Evolutionary conservation across 2,797 vertebrate species (phyloP).

Genomic region (Alca torda): DNA sequence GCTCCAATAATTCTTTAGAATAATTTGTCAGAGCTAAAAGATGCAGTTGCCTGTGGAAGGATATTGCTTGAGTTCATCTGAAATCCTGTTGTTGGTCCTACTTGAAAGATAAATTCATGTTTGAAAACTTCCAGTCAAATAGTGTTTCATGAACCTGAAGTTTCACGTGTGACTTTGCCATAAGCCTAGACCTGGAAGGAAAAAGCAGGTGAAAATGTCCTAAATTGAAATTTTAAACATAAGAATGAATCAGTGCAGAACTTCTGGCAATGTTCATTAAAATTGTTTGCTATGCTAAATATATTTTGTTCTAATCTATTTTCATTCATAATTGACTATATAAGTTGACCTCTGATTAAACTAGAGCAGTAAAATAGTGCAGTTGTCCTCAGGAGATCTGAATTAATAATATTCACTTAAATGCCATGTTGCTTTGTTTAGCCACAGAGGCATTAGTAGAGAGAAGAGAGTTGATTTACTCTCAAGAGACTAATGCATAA

Average conservation of each 20-base stretch:
- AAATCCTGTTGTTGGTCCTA: background rate
- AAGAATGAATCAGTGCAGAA: background rate
- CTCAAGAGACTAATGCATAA: background rate
- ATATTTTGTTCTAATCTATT: slow-evolving; percentile 15
- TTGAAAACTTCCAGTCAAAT: background rate
- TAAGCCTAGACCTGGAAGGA: background rate
- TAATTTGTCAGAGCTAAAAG: background rate
- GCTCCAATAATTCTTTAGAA: background rate
- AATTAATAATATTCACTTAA: slow-evolving; percentile 42
- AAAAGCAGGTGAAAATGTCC: background rate
- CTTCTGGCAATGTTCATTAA: background rate
- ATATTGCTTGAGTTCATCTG: background rate
- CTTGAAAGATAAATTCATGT: background rate
- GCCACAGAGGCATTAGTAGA: background rate
- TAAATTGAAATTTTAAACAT: background rate
- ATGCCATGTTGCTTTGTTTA: slow-evolving; percentile 21
- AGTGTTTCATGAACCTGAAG: background rate
- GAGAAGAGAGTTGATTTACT: background rate
- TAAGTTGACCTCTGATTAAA: slow-evolving; percentile 15
- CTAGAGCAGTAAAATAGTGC: slow-evolving; percentile 34
- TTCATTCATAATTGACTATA: background rate
- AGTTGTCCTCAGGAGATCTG: slow-evolving; percentile 20
- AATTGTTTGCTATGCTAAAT: background rate
- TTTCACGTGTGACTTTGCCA: background rate
- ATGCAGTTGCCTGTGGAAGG: background rate